A percentile compares a stretch with the other conserved stretches of the same genome.
Evolutionary conservation across 30 jellyfish, hydroid and myxozoan genomes (phyloP).

Genomic region (Hydractinia echinata): DNA sequence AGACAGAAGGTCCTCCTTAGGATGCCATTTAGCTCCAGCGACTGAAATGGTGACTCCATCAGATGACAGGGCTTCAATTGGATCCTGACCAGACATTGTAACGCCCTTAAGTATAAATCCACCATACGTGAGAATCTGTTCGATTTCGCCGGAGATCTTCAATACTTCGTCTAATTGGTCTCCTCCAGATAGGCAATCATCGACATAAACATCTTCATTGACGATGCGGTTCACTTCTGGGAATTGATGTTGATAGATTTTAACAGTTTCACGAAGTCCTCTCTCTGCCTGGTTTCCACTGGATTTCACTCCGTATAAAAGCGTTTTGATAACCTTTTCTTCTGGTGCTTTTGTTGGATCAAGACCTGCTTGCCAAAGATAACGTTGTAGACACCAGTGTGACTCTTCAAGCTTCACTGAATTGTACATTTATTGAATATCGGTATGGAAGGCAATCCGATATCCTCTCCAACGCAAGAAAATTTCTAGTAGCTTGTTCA

Average conservation of each 20-base stretch:
- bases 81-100: neutral
- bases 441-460: constrained; percentile 19
- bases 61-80: neutral
- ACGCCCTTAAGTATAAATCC: neutral
- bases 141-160: neutral
- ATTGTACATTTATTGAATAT: constrained; percentile 8
- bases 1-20: neutral
- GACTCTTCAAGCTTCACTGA: neutral
- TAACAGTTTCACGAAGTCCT: too few relatives aligned
- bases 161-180: neutral
- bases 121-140: neutral
- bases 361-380: constrained; percentile 6
- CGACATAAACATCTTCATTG: too few relatives aligned
- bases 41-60: neutral
- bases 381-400: neutral
- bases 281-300: too few relatives aligned
- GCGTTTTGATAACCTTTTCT: too few relatives aligned
- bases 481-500: constrained; percentile 27
- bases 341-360: neutral
- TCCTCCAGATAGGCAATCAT: constrained; percentile 25
- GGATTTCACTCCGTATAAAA: too few relatives aligned
- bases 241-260: too few relatives aligned
- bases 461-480: constrained; percentile 27
- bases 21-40: neutral
- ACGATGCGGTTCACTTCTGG: too few relatives aligned